phyloP scores from a whole-genome alignment of 2,797 vertebrate genomes.

The Smutsia gigantea region DNA sequence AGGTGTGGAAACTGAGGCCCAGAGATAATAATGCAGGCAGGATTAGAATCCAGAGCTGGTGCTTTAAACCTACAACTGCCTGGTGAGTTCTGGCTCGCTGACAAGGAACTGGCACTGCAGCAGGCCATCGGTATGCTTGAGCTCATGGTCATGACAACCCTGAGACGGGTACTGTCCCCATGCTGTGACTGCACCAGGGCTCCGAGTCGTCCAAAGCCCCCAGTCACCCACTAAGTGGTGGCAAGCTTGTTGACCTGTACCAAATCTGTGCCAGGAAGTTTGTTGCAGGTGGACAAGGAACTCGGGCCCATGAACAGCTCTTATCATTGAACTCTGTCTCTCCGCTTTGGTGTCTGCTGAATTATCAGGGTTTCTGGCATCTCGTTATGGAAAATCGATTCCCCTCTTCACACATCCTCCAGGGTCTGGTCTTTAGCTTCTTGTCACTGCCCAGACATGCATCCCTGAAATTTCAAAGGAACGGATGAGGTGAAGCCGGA shows the following conservation, averaged over 20 bases:
- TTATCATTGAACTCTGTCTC: not conserved
- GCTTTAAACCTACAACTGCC: not conserved
- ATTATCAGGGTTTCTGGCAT: constrained; percentile 31
- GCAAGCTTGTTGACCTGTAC: not conserved
- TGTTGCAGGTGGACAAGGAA: not conserved
- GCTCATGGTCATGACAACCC: not conserved
- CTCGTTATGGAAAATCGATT: constrained; percentile 22
- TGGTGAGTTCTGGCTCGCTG: not conserved
- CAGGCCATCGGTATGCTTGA: not conserved
- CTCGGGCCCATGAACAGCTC: not conserved
- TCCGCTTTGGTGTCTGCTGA: not conserved
- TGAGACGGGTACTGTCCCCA: not conserved
- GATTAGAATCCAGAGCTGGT: not conserved
- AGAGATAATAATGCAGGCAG: not conserved
- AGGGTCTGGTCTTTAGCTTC: constrained; percentile 1
- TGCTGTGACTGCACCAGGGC: not conserved
- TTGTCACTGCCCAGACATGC: not conserved
- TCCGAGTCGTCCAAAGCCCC: not conserved
- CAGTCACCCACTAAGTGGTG: not conserved
- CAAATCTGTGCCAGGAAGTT: not conserved
- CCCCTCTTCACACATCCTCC: constrained; percentile 7
- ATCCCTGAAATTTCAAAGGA: not conserved
- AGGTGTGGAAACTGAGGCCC: not conserved
- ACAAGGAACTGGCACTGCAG: not conserved
- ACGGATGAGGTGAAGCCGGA: not conserved